These are phyloP conservation scores for Helicolenus hilgendorfi DNA, from an alignment of 2,797 vertebrate genomes.

Conservation along the genomic window DNA sequence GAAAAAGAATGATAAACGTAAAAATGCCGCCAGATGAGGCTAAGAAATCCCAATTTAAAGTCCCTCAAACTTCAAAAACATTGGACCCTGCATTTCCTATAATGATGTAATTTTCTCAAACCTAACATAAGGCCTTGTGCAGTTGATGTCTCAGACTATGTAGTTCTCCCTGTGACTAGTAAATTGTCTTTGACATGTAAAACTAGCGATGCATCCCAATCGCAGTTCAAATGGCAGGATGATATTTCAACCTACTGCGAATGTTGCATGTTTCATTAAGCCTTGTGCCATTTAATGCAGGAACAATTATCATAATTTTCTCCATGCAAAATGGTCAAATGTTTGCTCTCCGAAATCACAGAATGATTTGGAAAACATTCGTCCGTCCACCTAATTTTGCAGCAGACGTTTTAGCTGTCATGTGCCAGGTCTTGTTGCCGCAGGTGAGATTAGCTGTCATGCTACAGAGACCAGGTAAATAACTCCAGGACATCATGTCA, in stretches of 20 bases:
- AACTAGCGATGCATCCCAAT: background rate
- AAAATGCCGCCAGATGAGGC: background rate
- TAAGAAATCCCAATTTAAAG: background rate
- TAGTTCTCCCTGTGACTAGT: background rate
- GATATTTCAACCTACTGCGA: background rate
- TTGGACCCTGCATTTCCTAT: background rate
- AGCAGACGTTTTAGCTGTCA: conserved; percentile 41
- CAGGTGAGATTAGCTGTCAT: conserved; percentile 77
- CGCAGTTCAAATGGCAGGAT: background rate
- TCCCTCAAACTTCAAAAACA: background rate
- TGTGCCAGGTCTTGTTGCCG: conserved; percentile 34
- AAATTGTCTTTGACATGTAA: background rate
- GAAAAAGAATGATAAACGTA: background rate
- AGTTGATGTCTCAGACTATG: background rate
- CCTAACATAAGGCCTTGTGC: background rate
- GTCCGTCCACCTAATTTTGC: conserved; percentile 17
- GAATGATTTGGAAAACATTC: background rate
- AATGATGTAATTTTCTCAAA: background rate
- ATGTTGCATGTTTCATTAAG: background rate
- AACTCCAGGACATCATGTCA: conserved; percentile 80
- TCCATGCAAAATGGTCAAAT: background rate
- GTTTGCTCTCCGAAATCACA: background rate
- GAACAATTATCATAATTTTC: background rate
- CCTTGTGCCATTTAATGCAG: background rate
- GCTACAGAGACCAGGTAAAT: conserved; percentile 79